Percentiles rank a stretch among this genome's conserved stretches.
Conservation (phyloP, 2,113 vertebrate genomes). For the Pachyramphus minor region DNA sequence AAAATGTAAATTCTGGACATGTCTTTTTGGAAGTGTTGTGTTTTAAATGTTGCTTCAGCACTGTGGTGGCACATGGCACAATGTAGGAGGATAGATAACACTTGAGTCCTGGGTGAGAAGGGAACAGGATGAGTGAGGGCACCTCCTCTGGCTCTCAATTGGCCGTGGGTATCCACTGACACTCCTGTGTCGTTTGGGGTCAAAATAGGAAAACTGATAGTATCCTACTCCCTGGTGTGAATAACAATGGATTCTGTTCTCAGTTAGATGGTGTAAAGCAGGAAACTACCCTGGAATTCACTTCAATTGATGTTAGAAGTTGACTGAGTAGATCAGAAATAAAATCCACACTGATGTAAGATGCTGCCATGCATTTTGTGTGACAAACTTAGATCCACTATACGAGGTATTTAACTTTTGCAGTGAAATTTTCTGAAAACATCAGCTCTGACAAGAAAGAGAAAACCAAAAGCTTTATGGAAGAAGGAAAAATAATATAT, state of each 20-base stretch:
- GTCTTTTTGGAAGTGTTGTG: not conserved
- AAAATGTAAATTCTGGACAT: not conserved
- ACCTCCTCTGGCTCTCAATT: not conserved
- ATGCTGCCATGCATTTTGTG: rapidly evolving
- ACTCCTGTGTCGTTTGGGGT: not conserved
- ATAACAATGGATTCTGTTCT: not conserved
- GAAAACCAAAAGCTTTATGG: not conserved
- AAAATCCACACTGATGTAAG: not conserved
- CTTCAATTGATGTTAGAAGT: not conserved
- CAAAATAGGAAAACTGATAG: not conserved
- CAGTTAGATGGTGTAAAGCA: not conserved
- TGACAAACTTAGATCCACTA: not conserved
- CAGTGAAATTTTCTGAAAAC: not conserved
- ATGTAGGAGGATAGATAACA: not conserved
- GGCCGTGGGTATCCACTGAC: not conserved
- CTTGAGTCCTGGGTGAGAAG: not conserved
- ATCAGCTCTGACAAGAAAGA: not conserved
- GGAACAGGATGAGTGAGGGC: not conserved
- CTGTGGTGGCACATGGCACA: not conserved
- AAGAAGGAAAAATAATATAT: not conserved
- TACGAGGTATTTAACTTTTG: not conserved
- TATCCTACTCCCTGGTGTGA: not conserved
- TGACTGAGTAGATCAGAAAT: not conserved
- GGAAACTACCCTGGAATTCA: not conserved
- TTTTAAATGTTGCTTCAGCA: not conserved